Percentiles rank a stretch among this genome's conserved stretches.
Evolutionary conservation across 2,888 invertebrate species (phyloP).

Genomic region (Mactromeris polynyma): DNA sequence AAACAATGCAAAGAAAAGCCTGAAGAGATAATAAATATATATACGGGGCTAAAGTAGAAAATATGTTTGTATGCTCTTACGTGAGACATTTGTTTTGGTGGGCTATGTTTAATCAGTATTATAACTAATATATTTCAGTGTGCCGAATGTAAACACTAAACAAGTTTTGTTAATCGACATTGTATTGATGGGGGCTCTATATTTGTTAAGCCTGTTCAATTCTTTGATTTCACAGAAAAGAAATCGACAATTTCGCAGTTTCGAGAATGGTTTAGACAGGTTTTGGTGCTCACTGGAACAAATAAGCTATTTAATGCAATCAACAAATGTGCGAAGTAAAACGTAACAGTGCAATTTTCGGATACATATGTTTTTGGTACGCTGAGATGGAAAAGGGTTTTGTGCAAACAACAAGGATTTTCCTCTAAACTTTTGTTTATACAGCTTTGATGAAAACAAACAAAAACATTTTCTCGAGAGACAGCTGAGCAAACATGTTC

Average conservation of each 20-base stretch:
- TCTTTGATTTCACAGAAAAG: neutral
- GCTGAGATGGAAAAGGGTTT: neutral
- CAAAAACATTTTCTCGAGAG: neutral
- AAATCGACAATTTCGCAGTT: neutral
- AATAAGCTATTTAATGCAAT: neutral
- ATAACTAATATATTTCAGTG: neutral
- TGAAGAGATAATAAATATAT: slow-evolving; percentile 18
- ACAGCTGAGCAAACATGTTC: neutral
- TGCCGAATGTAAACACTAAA: neutral
- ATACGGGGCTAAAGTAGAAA: slow-evolving; percentile 16
- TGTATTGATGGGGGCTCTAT: neutral
- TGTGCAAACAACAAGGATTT: slow-evolving; percentile 1
- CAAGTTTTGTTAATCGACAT: slow-evolving; percentile 13
- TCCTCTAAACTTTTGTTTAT: neutral
- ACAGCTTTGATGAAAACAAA: slow-evolving; percentile 9
- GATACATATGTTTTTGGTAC: neutral
- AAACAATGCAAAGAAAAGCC: slow-evolving; percentile 44
- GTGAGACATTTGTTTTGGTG: slow-evolving; percentile 17
- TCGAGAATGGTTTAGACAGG: neutral
- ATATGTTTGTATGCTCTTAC: slow-evolving; percentile 13
- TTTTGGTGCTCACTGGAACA: too few species aligned
- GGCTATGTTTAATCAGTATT: neutral
- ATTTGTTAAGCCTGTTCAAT: neutral
- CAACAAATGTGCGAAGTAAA: neutral
- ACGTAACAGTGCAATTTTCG: neutral